Conservation (phyloP, 2,797 vertebrate genomes). For the Pteronotus mesoamericanus region DNA sequence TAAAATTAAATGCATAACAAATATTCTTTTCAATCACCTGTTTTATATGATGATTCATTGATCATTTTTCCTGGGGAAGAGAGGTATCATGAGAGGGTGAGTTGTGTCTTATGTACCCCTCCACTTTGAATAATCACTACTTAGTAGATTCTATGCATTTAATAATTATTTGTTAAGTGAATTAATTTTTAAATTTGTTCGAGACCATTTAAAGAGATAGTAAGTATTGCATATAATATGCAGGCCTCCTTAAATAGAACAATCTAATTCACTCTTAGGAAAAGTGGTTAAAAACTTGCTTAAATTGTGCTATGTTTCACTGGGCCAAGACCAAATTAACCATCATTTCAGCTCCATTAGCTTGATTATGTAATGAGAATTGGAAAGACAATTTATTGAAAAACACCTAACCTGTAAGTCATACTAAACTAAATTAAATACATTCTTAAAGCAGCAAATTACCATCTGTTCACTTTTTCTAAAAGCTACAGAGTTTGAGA, state of each 20-base stretch:
- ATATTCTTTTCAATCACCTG: not conserved
- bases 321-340: constrained; percentile 3
- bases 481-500: constrained; percentile 56
- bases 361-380: constrained; percentile 9
- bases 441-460: constrained; percentile 68
- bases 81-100: not conserved
- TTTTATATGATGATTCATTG: not conserved
- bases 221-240: not conserved
- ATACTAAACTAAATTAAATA: constrained; percentile 64
- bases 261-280: not conserved
- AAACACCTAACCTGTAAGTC: constrained; percentile 67
- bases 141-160: not conserved
- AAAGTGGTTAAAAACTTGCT: not conserved
- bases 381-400: constrained; percentile 64
- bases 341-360: constrained; percentile 47
- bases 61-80: not conserved
- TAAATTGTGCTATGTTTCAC: not conserved
- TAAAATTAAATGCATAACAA: not conserved
- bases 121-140: not conserved
- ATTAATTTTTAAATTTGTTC: not conserved
- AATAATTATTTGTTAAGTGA: not conserved
- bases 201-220: not conserved
- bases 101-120: not conserved
- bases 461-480: constrained; percentile 77
- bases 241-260: not conserved